These are phyloP conservation scores for Macrobrachium nipponense DNA, from an alignment of 1,140 invertebrate genomes.

Conservation along the genomic window DNA sequence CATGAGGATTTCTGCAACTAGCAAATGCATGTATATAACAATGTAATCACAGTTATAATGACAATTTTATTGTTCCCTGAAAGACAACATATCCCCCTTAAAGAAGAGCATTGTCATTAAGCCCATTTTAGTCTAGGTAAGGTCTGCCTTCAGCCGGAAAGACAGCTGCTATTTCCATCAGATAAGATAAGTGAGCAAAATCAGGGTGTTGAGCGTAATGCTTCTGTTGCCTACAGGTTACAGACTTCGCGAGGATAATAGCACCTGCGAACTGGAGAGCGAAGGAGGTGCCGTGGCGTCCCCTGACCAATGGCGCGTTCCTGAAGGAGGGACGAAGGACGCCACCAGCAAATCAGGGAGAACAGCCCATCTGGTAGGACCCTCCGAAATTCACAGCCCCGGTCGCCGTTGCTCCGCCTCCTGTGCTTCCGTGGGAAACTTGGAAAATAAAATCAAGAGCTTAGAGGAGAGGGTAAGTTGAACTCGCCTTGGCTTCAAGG, in stretches of 20 bases:
- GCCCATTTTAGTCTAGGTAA: too few relatives aligned
- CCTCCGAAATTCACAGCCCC: background rate
- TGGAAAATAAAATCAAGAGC: slow-evolving; percentile 73
- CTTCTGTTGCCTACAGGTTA: slow-evolving; percentile 67
- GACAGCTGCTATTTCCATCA: too few relatives aligned
- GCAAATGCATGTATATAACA: too few relatives aligned
- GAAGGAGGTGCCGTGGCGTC: slow-evolving; percentile 58
- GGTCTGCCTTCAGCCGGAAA: too few relatives aligned
- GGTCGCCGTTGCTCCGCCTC: slow-evolving; percentile 71
- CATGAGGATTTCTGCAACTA: too few relatives aligned
- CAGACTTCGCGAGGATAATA: slow-evolving; percentile 72
- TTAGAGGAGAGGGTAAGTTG: slow-evolving; percentile 71
- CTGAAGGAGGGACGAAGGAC: background rate
- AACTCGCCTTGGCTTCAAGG: slow-evolving; percentile 37
- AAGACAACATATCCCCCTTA: too few relatives aligned
- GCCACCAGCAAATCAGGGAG: too few relatives aligned
- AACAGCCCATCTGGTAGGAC: background rate
- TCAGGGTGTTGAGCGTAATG: background rate
- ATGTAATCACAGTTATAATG: too few relatives aligned
- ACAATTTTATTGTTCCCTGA: too few relatives aligned
- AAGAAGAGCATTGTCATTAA: too few relatives aligned
- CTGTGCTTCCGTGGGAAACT: slow-evolving; percentile 73
- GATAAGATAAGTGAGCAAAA: too few relatives aligned
- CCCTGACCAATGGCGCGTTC: slow-evolving; percentile 34
- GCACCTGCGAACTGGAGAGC: slow-evolving; percentile 72